phyloP scores from a whole-genome alignment of 2,888 invertebrate species.

The Agrotis segetum region DNA sequence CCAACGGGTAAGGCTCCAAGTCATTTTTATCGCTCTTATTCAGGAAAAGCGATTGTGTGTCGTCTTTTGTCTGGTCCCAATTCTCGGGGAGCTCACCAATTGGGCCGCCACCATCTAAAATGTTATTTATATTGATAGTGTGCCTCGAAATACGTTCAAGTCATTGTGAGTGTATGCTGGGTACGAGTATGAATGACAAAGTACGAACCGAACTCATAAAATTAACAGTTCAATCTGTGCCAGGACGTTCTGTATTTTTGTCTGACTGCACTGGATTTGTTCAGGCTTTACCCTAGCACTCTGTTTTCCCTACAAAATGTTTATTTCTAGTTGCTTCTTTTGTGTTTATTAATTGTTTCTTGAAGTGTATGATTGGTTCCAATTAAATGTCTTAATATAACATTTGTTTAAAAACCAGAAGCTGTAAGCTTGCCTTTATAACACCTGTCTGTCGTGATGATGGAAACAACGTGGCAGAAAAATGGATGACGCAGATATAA shows the following conservation, averaged over 20 bases:
- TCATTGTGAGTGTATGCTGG: constrained; percentile 21
- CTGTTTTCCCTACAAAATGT: background rate
- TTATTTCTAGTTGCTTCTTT: background rate
- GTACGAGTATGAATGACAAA: constrained; percentile 13
- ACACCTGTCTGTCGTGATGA: background rate
- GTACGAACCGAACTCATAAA: background rate
- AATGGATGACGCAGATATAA: constrained; percentile 6
- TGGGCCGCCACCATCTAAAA: constrained; percentile 82
- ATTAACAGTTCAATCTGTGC: background rate
- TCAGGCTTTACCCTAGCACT: background rate
- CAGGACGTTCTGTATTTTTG: background rate
- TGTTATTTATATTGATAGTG: constrained; percentile 54
- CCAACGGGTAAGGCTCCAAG: constrained; percentile 89
- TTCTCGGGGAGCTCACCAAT: constrained; percentile 89
- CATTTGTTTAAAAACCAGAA: background rate
- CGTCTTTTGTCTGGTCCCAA: constrained; percentile 90
- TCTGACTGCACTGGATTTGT: background rate
- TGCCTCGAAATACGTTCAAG: constrained; percentile 47
- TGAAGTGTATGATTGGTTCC: background rate
- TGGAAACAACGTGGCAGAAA: background rate
- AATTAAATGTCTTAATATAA: background rate
- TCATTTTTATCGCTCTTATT: constrained; percentile 91
- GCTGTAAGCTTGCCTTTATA: background rate
- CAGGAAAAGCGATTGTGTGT: constrained; percentile 88
- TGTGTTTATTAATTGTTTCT: background rate